Percentiles rank a stretch among this genome's conserved stretches.
These are phyloP conservation scores for Corydoras sp. DNA, from an alignment of 2,113 vertebrate genomes.

Conservation along the genomic window DNA sequence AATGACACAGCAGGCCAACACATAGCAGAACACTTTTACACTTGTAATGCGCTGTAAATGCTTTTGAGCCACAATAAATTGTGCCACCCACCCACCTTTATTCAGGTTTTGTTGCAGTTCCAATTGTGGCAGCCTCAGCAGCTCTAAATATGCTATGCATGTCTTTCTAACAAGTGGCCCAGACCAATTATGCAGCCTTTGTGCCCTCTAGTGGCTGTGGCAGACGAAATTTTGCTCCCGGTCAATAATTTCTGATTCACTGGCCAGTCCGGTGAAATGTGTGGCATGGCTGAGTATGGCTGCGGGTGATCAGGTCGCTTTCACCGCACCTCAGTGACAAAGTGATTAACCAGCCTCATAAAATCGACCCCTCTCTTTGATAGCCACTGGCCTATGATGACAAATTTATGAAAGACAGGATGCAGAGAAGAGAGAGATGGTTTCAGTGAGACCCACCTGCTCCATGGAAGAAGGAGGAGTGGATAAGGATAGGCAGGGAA, in stretches of 20 bases:
- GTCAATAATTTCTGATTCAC: constrained; percentile 26
- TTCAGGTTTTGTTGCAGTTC: no score
- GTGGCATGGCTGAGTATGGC: constrained; percentile 16
- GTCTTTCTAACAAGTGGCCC: constrained; percentile 44
- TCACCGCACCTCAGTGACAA: constrained; percentile 31
- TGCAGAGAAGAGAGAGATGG: constrained; percentile 5
- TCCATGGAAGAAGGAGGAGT: constrained; percentile 2
- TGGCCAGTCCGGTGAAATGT: constrained; percentile 11
- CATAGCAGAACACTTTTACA: no score
- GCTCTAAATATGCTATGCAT: background rate
- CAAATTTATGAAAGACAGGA: constrained; percentile 44
- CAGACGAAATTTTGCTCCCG: constrained; percentile 10
- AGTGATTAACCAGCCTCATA: constrained; percentile 43
- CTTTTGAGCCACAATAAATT: no score
- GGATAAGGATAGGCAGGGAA: constrained; percentile 60
- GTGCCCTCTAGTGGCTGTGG: constrained; percentile 50
- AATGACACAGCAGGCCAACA: no score
- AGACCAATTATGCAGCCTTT: constrained; percentile 37
- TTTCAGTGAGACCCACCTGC: constrained; percentile 14
- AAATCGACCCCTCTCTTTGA: constrained; percentile 51
- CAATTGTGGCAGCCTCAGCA: no score
- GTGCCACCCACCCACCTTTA: no score
- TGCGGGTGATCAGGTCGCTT: constrained; percentile 20
- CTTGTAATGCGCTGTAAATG: no score
- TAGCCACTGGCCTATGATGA: constrained; percentile 27